Evolutionary conservation across 2,888 invertebrate species (phyloP).

Genomic region (Tupiocoris notatus): DNA sequence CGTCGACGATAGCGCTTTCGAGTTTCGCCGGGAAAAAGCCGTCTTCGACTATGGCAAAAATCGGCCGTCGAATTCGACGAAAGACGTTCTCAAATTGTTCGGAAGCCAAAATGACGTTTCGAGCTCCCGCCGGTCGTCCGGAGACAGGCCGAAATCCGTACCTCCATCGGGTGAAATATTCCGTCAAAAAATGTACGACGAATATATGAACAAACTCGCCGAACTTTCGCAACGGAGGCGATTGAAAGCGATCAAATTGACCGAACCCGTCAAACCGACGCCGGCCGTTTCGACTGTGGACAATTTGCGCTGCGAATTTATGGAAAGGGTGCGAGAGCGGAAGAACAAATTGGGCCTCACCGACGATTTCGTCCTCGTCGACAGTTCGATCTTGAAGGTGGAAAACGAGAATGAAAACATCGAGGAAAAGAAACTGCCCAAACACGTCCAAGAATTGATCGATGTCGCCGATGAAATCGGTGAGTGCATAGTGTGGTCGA

Average conservation of each 20-base stretch:
- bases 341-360: conserved; percentile 66
- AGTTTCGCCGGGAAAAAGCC: not conserved
- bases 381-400: conserved; percentile 45
- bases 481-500: too few species aligned
- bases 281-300: conserved; percentile 50
- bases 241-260: conserved; percentile 77
- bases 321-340: conserved; percentile 70
- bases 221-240: conserved; percentile 75
- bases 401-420: conserved; percentile 59
- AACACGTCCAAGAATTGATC: conserved; percentile 77
- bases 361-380: conserved; percentile 51
- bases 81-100: conserved; percentile 20
- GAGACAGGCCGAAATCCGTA: conserved; percentile 52
- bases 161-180: conserved; percentile 62
- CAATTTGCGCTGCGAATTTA: conserved; percentile 63
- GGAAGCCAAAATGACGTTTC: conserved; percentile 39
- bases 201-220: conserved; percentile 75
- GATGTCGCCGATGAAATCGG: conserved; percentile 56
- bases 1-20: not conserved
- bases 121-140: conserved; percentile 45
- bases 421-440: conserved; percentile 63
- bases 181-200: conserved; percentile 78
- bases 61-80: conserved; percentile 25
- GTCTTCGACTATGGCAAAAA: not conserved
- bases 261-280: conserved; percentile 55